These are phyloP conservation scores for Pollenia angustigena DNA, from an alignment of 2,888 invertebrate genomes.

Conservation along the genomic window DNA sequence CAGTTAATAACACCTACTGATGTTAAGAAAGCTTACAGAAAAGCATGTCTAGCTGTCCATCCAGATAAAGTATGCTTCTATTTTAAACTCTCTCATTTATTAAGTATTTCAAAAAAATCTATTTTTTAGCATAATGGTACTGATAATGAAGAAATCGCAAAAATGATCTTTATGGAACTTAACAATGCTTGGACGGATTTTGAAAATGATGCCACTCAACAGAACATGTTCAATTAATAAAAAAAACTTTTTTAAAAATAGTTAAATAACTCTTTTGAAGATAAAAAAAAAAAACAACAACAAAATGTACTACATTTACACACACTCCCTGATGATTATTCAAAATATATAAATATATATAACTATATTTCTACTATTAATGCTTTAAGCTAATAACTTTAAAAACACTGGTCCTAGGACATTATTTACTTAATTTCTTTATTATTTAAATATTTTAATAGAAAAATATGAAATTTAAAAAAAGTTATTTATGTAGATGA, in stretches of 20 bases:
- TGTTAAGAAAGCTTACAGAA: slow-evolving; percentile 97
- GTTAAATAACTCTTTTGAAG: slow-evolving; percentile 31
- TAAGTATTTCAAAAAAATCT: neutral
- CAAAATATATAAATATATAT: slow-evolving; percentile 38
- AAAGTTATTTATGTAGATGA: slow-evolving; percentile 25
- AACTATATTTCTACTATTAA: slow-evolving; percentile 47
- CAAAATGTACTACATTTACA: slow-evolving; percentile 40
- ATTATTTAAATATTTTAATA: slow-evolving; percentile 50
- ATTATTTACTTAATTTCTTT: slow-evolving; percentile 69
- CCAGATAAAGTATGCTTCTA: slow-evolving; percentile 94
- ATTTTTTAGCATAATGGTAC: slow-evolving; percentile 93
- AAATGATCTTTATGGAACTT: slow-evolving; percentile 98
- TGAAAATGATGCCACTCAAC: slow-evolving; percentile 90
- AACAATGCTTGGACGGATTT: slow-evolving; percentile 99
- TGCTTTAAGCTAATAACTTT: slow-evolving; percentile 57
- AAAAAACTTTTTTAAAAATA: slow-evolving; percentile 23
- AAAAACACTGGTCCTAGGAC: slow-evolving; percentile 48
- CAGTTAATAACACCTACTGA: slow-evolving; percentile 95
- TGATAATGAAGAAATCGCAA: slow-evolving; percentile 96
- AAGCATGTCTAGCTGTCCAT: slow-evolving; percentile 98
- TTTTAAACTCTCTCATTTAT: neutral
- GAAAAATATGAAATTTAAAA: slow-evolving; percentile 37
- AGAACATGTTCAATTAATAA: slow-evolving; percentile 87
- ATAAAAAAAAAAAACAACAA: neutral
- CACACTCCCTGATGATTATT: slow-evolving; percentile 28